These are phyloP conservation scores for Anas georgica DNA, from an alignment of 2,797 vertebrate genomes.

Conservation along the genomic window DNA sequence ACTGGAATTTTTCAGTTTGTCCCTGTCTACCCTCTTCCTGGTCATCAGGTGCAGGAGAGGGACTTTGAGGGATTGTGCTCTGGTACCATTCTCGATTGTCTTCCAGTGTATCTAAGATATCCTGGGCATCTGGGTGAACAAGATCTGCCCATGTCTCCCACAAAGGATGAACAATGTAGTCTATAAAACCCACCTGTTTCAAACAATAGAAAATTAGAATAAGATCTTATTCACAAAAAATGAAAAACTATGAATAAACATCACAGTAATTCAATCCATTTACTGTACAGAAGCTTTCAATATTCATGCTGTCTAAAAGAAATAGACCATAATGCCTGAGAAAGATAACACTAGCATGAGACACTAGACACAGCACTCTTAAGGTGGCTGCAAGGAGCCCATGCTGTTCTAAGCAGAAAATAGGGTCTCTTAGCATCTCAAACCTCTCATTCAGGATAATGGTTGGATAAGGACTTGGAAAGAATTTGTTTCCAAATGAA, in stretches of 20 bases:
- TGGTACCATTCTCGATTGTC: slow-evolving; percentile 99
- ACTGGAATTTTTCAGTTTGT: slow-evolving; percentile 97
- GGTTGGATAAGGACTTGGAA: background rate
- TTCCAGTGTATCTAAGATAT: slow-evolving; percentile 97
- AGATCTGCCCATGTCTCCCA: slow-evolving; percentile 99
- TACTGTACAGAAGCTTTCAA: background rate
- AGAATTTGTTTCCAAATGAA: background rate
- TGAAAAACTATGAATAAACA: background rate
- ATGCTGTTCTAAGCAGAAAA: background rate
- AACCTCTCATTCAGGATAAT: background rate
- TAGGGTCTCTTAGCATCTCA: background rate
- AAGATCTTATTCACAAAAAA: background rate
- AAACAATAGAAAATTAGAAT: background rate
- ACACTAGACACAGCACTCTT: background rate
- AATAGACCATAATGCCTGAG: background rate
- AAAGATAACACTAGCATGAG: background rate
- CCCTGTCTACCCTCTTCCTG: slow-evolving; percentile 88
- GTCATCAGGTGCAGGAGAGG: slow-evolving; percentile 90
- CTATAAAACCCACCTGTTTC: slow-evolving; percentile 96
- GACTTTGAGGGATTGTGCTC: slow-evolving; percentile 99
- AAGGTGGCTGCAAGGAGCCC: background rate
- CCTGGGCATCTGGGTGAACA: slow-evolving; percentile 96
- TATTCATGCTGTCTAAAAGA: background rate
- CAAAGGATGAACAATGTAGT: slow-evolving; percentile 97
- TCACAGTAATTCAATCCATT: background rate